phyloP scores from a whole-genome alignment of 1,140 invertebrate genomes.

The Drosophila pectinifera region DNA sequence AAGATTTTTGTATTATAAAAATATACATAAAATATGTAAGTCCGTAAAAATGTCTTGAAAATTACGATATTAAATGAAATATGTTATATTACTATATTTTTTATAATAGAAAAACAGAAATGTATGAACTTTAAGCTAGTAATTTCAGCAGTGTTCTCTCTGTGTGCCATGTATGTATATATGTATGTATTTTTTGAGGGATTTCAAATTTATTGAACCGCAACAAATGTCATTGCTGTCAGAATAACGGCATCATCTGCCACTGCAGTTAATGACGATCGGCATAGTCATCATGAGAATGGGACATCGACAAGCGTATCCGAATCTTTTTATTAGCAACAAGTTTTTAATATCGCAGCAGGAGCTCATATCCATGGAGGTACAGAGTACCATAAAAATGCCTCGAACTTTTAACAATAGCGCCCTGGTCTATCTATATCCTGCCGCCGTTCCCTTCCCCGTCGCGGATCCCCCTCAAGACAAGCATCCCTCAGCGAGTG shows the following conservation, averaged over 20 bases:
- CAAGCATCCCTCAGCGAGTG: constrained; percentile 49
- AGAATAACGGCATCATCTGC: constrained; percentile 48
- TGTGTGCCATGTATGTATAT: not conserved
- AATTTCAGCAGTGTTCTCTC: too few relatives aligned
- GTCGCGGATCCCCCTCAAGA: not conserved
- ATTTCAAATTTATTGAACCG: constrained; percentile 82
- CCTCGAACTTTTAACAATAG: constrained; percentile 69
- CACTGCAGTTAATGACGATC: constrained; percentile 38
- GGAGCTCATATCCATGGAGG: constrained; percentile 50
- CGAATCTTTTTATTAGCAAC: constrained; percentile 77
- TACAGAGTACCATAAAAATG: constrained; percentile 51
- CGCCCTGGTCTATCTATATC: constrained; percentile 51
- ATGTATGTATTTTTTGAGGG: constrained; percentile 33
- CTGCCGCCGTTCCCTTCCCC: constrained; percentile 14
- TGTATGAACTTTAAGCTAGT: too few relatives aligned
- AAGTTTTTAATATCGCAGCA: constrained; percentile 79
- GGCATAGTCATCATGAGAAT: constrained; percentile 32
- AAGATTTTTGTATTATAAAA: too few relatives aligned
- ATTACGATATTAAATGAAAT: too few relatives aligned
- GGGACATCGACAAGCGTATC: constrained; percentile 49
- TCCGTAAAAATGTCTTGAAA: too few relatives aligned
- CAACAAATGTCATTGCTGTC: constrained; percentile 83
- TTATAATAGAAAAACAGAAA: too few relatives aligned
- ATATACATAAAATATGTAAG: too few relatives aligned
- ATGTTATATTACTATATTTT: too few relatives aligned